These are phyloP conservation scores for Scaptomyza cyrtandrae DNA, from an alignment of 2,888 invertebrate species.

Conservation along the genomic window DNA sequence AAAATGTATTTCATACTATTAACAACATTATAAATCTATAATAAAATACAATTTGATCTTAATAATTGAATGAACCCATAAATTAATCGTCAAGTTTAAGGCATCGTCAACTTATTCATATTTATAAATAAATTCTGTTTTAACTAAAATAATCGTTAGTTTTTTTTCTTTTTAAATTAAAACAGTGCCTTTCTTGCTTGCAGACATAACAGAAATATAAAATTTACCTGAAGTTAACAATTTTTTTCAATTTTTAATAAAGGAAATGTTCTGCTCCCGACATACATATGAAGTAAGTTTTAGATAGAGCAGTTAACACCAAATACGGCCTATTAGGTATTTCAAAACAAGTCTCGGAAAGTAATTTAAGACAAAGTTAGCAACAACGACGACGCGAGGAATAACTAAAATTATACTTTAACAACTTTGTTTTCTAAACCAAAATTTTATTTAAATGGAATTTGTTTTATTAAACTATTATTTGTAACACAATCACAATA, in stretches of 20 bases:
- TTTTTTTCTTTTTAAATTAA: too few relatives aligned
- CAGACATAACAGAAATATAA: background rate
- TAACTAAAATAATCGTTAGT: background rate
- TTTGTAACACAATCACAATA: background rate
- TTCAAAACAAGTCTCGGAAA: background rate
- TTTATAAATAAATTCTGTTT: slow-evolving; percentile 22
- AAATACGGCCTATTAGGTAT: too few relatives aligned
- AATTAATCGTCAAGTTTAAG: slow-evolving; percentile 31
- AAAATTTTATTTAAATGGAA: too few relatives aligned
- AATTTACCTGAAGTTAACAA: too few relatives aligned
- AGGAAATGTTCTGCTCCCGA: too few relatives aligned
- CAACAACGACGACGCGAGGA: too few relatives aligned
- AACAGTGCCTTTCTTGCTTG: background rate
- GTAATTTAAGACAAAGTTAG: background rate
- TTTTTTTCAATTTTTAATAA: too few relatives aligned
- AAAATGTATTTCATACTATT: background rate
- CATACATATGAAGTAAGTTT: too few relatives aligned
- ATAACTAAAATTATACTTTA: too few relatives aligned
- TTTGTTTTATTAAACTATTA: background rate
- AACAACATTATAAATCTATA: slow-evolving; percentile 28
- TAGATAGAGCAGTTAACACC: too few relatives aligned
- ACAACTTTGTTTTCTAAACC: too few relatives aligned
- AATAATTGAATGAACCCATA: background rate
- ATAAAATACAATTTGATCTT: slow-evolving; percentile 6
- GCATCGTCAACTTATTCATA: slow-evolving; percentile 24